Evolutionary conservation across 2,888 invertebrate genomes (phyloP).

Genomic region (Drosophila crucigera): DNA sequence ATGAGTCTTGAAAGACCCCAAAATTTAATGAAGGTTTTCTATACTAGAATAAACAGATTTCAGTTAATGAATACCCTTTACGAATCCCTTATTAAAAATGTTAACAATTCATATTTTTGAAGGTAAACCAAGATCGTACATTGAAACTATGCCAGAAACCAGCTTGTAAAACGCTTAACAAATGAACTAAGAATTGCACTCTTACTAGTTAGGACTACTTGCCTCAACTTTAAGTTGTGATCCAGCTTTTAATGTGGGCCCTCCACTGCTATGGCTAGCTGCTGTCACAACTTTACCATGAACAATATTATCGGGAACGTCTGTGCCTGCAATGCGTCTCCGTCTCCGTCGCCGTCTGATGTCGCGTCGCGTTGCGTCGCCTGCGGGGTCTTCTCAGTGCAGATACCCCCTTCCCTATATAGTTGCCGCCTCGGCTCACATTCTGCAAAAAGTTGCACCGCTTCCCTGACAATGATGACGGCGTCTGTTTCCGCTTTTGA

Average conservation of each 20-base stretch:
- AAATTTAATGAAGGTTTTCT: background rate
- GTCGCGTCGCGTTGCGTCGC: slow-evolving; percentile 47
- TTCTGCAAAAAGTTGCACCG: slow-evolving; percentile 58
- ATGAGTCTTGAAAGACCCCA: background rate
- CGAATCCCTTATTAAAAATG: no score
- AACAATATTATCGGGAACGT: slow-evolving; percentile 67
- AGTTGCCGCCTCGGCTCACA: slow-evolving; percentile 6
- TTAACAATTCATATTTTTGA: no score
- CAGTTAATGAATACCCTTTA: background rate
- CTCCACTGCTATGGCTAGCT: background rate
- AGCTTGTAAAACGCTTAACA: background rate
- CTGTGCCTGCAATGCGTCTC: slow-evolving; percentile 58
- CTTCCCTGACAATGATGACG: slow-evolving; percentile 75
- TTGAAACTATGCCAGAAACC: background rate
- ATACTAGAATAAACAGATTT: rapidly evolving
- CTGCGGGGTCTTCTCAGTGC: slow-evolving; percentile 52
- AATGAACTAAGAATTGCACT: background rate
- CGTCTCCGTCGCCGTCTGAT: slow-evolving; percentile 30
- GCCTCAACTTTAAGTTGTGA: slow-evolving; percentile 8
- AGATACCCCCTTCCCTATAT: slow-evolving; percentile 1
- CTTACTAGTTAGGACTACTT: background rate
- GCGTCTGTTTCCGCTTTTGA: slow-evolving; percentile 75
- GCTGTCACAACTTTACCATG: slow-evolving; percentile 61
- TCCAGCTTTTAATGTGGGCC: slow-evolving; percentile 7
- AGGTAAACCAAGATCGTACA: background rate